Evolutionary conservation across 1,140 invertebrate genomes (phyloP).

Genomic region (Drosophila punjabiensis): DNA sequence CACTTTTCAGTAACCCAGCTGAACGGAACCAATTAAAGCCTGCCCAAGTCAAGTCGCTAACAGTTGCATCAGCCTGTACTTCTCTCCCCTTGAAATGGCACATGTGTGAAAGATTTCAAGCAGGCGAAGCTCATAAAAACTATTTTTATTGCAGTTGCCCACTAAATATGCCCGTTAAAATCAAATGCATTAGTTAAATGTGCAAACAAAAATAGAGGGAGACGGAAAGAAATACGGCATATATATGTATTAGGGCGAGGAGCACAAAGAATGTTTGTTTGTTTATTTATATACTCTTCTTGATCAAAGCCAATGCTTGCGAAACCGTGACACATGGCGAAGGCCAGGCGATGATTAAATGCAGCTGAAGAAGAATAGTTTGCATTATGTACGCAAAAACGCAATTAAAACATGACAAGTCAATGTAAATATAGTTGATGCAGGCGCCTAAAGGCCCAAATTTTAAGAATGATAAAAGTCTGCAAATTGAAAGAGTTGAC

Average conservation of each 20-base stretch:
- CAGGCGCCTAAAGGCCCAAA: background rate
- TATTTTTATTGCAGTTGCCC: constrained; percentile 47
- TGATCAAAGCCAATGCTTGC: constrained; percentile 73
- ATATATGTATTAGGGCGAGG: background rate
- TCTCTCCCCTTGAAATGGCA: background rate
- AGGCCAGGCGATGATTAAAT: constrained; percentile 49
- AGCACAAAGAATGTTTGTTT: constrained; percentile 10
- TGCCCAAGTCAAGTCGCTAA: constrained; percentile 13
- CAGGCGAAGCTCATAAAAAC: constrained; percentile 21
- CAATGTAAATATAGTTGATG: background rate
- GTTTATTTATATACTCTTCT: constrained; percentile 15
- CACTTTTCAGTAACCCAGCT: background rate
- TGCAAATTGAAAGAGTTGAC: background rate
- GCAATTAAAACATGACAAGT: constrained; percentile 33
- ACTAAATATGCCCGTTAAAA: constrained; percentile 52
- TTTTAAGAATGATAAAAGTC: background rate
- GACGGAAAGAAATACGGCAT: background rate
- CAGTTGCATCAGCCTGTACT: constrained; percentile 13
- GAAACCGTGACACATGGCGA: constrained; percentile 71
- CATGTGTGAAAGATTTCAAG: constrained; percentile 7
- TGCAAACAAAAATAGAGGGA: constrained; percentile 34
- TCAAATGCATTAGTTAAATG: constrained; percentile 53
- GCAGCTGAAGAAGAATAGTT: constrained; percentile 19
- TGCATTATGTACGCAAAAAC: constrained; percentile 8
- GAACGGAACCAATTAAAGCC: constrained; percentile 15